A percentile compares a stretch with the other conserved stretches of the same genome.
phyloP scores from a whole-genome alignment of 2,113 vertebrate species.

The Benitochromis conjunctus region DNA sequence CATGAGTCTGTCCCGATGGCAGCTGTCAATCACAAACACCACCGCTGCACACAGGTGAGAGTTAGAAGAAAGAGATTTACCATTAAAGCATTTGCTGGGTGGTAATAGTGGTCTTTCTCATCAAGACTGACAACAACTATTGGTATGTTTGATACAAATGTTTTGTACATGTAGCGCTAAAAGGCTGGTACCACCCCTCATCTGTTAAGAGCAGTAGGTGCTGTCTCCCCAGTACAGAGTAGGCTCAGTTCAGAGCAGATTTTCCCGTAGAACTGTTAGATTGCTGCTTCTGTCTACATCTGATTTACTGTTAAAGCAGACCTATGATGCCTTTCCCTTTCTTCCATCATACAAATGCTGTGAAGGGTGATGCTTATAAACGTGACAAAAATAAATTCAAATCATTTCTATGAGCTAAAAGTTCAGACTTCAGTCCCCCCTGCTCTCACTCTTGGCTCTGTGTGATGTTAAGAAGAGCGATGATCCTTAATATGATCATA shows the following conservation, averaged over 20 bases:
- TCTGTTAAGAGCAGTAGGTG: neutral
- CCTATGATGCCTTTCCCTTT: neutral
- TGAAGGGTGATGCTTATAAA: neutral
- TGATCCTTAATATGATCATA: too few species aligned
- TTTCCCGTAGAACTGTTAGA: neutral
- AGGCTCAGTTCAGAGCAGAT: neutral
- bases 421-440: neutral
- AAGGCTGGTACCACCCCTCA: neutral
- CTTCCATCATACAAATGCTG: neutral
- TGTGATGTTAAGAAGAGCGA: too few species aligned
- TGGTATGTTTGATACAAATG: neutral
- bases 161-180: neutral
- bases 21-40: conserved; percentile 97
- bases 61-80: neutral
- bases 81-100: neutral
- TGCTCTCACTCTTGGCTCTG: too few species aligned
- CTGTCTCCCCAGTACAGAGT: neutral
- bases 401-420: neutral
- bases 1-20: conserved; percentile 90
- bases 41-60: conserved; percentile 75
- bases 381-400: neutral
- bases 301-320: neutral
- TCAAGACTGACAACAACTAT: neutral
- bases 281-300: neutral
- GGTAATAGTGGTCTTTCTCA: neutral